These are phyloP conservation scores for Callochromis pleurospilus DNA, from an alignment of 2,113 vertebrate genomes.

Conservation along the genomic window DNA sequence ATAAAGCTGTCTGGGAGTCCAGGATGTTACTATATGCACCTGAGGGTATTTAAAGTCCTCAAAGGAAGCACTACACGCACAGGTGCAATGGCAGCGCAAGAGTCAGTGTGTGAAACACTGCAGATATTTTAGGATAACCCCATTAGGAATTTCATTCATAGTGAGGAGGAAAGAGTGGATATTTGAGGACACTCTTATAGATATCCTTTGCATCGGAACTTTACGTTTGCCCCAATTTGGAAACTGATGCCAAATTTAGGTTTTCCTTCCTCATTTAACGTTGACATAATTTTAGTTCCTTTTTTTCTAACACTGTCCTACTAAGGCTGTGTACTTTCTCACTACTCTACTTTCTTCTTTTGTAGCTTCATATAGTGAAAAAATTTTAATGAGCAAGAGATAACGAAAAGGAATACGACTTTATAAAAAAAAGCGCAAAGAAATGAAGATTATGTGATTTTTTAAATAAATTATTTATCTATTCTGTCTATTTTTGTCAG, in stretches of 20 bases:
- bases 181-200: neutral
- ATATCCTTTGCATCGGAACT: neutral
- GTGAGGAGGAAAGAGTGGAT: neutral
- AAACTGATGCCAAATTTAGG: conserved; percentile 2
- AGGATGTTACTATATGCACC: conserved; percentile 35
- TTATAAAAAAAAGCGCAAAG: conserved; percentile 25
- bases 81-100: conserved; percentile 34
- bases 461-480: conserved; percentile 4
- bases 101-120: conserved; percentile 1
- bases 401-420: conserved; percentile 30
- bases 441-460: conserved; percentile 30
- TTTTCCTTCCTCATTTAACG: neutral
- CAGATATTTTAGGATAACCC: conserved; percentile 26
- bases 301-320: conserved; percentile 8
- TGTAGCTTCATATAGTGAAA: neutral
- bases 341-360: conserved; percentile 1
- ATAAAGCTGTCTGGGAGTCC: conserved; percentile 16
- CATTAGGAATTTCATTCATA: conserved; percentile 1
- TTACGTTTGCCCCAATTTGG: conserved; percentile 19
- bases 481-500: conserved; percentile 28
- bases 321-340: conserved; percentile 12
- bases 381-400: conserved; percentile 50
- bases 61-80: conserved; percentile 41
- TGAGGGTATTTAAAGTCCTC: conserved; percentile 47
- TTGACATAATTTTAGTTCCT: neutral